Conservation (phyloP, 2,888 invertebrate species). For the Shargacucullia verbasci region DNA sequence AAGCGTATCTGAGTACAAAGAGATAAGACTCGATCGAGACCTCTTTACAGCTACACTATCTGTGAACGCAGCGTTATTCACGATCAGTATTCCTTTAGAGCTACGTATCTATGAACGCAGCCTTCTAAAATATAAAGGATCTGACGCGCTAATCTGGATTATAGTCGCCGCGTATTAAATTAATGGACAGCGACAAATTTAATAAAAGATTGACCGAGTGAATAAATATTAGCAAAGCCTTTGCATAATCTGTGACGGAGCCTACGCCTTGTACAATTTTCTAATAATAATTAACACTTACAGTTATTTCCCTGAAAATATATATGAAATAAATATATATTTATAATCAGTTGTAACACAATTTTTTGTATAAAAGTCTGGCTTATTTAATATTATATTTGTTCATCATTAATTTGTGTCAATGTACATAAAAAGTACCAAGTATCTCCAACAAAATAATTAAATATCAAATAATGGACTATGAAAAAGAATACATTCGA, state of each 20-base stretch:
- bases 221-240: constrained; percentile 18
- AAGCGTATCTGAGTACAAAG: constrained; percentile 24
- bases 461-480: too few species aligned
- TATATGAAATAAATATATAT: too few species aligned
- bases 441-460: too few species aligned
- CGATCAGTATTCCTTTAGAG: constrained; percentile 6
- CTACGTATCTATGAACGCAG: constrained; percentile 22
- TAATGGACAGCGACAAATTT: constrained; percentile 6
- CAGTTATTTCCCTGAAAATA: too few species aligned
- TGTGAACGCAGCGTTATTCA: neutral
- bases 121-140: constrained; percentile 17
- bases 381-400: too few species aligned
- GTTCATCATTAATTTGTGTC: too few species aligned
- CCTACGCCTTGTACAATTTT: neutral
- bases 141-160: constrained; percentile 17
- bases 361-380: too few species aligned
- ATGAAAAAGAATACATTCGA: constrained; percentile 11
- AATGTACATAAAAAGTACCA: too few species aligned
- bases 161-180: constrained; percentile 1
- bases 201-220: constrained; percentile 4
- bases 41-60: constrained; percentile 14
- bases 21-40: constrained; percentile 11
- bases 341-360: too few species aligned
- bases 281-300: too few species aligned
- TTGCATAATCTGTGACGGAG: constrained; percentile 1